Evolutionary conservation across 1,140 invertebrate genomes (phyloP).

Genomic region (Aphelinus atriplicis): DNA sequence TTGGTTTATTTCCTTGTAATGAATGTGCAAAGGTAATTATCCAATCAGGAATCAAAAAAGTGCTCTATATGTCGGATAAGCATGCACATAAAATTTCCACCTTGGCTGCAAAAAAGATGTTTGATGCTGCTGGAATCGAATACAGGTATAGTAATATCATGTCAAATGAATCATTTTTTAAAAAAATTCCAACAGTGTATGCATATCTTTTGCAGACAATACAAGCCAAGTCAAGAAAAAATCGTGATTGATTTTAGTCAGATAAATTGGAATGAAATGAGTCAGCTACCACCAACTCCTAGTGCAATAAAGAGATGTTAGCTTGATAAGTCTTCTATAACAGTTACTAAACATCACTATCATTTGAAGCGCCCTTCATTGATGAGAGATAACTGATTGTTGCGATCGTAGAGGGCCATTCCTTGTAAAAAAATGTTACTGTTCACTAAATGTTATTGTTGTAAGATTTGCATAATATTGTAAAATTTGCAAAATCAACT

Average conservation of each 20-base stretch:
- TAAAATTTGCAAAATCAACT: no score
- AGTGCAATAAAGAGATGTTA: conserved; percentile 33
- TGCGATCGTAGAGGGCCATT: no score
- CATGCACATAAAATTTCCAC: conserved; percentile 74
- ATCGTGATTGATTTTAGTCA: conserved; percentile 77
- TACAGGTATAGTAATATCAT: conserved; percentile 65
- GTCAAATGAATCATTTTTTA: conserved; percentile 22
- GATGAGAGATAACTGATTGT: no score
- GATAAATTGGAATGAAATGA: conserved; percentile 68
- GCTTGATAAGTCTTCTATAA: background rate
- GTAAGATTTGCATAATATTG: no score
- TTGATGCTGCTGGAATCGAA: conserved; percentile 78
- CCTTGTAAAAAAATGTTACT: no score
- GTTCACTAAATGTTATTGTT: no score
- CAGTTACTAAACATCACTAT: background rate
- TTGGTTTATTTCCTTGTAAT: conserved; percentile 92
- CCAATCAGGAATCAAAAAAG: conserved; percentile 86
- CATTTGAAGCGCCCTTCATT: no score
- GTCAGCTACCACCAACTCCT: conserved; percentile 61
- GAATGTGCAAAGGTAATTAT: conserved; percentile 98
- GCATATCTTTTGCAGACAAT: conserved; percentile 70
- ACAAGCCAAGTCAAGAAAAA: conserved; percentile 69
- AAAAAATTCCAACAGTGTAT: conserved; percentile 12
- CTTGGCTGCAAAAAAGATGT: conserved; percentile 81
- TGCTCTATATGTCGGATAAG: conserved; percentile 87